These are phyloP conservation scores for Muscicapa striata DNA, from an alignment of 2,797 vertebrate species.

Conservation along the genomic window DNA sequence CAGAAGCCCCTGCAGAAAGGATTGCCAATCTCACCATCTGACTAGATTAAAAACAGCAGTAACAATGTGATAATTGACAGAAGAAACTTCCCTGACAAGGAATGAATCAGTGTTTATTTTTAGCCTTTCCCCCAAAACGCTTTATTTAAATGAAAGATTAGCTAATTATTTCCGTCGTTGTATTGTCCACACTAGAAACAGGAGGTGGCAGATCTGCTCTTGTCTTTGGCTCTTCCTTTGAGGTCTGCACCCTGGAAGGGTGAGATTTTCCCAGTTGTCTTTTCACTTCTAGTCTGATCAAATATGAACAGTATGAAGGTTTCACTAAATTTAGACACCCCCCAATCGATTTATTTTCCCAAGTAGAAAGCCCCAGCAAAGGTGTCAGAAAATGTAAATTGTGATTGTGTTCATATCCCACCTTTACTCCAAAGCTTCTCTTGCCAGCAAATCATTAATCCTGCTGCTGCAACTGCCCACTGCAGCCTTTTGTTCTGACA, in stretches of 20 bases:
- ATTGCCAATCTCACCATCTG: slow-evolving; percentile 71
- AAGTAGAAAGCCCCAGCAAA: not conserved
- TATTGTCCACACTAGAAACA: slow-evolving; percentile 31
- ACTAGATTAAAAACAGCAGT: slow-evolving; percentile 73
- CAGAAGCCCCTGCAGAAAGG: slow-evolving; percentile 68
- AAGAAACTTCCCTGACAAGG: slow-evolving; percentile 69
- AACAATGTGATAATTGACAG: slow-evolving; percentile 74
- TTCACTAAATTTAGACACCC: not conserved
- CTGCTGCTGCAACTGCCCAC: not conserved
- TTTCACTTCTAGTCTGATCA: not conserved
- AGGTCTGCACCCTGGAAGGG: not conserved
- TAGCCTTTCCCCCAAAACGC: slow-evolving; percentile 38
- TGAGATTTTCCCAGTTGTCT: not conserved
- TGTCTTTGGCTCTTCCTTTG: not conserved
- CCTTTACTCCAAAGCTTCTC: not conserved
- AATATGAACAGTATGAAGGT: not conserved
- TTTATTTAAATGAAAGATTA: slow-evolving; percentile 66
- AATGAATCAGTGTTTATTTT: slow-evolving; percentile 73
- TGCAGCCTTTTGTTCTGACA: not conserved
- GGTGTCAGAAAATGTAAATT: not conserved
- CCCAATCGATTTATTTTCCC: not conserved
- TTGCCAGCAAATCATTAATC: not conserved
- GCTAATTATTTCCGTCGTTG: slow-evolving; percentile 42
- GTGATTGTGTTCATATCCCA: not conserved
- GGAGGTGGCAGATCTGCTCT: not conserved